Evolutionary conservation across 2,113 vertebrate species (phyloP), one percentile per base, ranked within the genome.

Genomic region (Pao palembangensis): DNA sequence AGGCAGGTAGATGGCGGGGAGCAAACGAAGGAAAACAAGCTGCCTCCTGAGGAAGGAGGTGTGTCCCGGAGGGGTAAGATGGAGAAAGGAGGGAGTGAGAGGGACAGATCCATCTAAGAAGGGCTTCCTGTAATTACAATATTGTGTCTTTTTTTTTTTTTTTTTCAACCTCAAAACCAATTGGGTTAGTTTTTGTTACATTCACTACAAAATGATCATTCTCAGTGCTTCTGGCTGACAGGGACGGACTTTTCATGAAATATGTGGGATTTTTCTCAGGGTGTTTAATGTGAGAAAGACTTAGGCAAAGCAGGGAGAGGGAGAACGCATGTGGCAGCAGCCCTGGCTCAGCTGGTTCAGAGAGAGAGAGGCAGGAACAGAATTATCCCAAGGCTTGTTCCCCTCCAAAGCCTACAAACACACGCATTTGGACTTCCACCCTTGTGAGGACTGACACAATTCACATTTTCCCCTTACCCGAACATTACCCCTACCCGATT

Each of bases 311-410:
- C 18, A 10, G 50, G 64, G 58, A 58, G 55, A 78, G 76, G 66
- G 63, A 58, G 53, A 55, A 64, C 67, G 67, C 57, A 80, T 78
- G 77, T 84, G 80, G 81, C 76, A 76, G 81, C 76, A 76, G 65
- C 71, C 63, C n/a, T 73, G 80, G 77, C 76, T 88, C 78, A 85
- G 83, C 76, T 87, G 85, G 80, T 85, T 67, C 68, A 67, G 59
- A 61, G 63, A 63, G 62, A 76, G 77, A 77, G 70, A 82, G 66
- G 49, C 66, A 64, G 61, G 83, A 87, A 85, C 81, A 88, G 73
- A 89, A 84, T 84, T 80, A 71, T 82, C 84, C 82, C 68, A 80
- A 85, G 84, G 87, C 81, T 83, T 85, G 64, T 81, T 86, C 75
- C 67, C 79, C 78, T 86, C 76, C 75, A 82, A 83, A 73, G 59